A percentile compares a stretch with the other conserved stretches of the same genome.
These are phyloP conservation scores for Anguilla pacifica DNA, from an alignment of 2,797 vertebrate genomes.

Conservation along the genomic window DNA sequence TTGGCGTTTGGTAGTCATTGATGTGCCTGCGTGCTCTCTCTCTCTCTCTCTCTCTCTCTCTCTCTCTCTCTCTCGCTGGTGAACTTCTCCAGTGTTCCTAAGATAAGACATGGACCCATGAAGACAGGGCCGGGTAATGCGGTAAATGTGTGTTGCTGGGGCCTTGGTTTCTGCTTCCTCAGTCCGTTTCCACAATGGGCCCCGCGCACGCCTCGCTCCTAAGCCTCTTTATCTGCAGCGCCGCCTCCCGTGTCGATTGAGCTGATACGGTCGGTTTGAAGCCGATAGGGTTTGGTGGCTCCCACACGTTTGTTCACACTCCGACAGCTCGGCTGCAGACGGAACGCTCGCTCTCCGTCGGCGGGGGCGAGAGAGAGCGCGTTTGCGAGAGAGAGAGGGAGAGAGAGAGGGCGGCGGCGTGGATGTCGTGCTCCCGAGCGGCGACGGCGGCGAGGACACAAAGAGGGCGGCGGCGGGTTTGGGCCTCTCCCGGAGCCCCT, in stretches of 20 bases:
- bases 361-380: slow-evolving; percentile 16
- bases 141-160: neutral
- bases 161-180: neutral
- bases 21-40: neutral
- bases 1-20: neutral
- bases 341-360: neutral
- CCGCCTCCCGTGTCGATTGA: slow-evolving; percentile 3
- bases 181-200: neutral
- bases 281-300: slow-evolving; percentile 11
- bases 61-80: neutral
- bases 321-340: neutral
- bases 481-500: slow-evolving; percentile 16
- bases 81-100: neutral
- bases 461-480: slow-evolving; percentile 32
- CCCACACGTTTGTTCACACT: slow-evolving; percentile 15
- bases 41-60: no score
- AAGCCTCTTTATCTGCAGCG: neutral
- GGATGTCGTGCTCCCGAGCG: slow-evolving; percentile 18
- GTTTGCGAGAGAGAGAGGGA: neutral
- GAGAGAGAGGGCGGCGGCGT: slow-evolving; percentile 28
- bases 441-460: slow-evolving; percentile 37
- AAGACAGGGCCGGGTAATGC: neutral
- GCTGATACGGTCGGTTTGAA: slow-evolving; percentile 12
- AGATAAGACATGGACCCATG: neutral
- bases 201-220: neutral